Evolutionary conservation across 1,140 invertebrate genomes (phyloP).

Genomic region (Cyclina sinensis): DNA sequence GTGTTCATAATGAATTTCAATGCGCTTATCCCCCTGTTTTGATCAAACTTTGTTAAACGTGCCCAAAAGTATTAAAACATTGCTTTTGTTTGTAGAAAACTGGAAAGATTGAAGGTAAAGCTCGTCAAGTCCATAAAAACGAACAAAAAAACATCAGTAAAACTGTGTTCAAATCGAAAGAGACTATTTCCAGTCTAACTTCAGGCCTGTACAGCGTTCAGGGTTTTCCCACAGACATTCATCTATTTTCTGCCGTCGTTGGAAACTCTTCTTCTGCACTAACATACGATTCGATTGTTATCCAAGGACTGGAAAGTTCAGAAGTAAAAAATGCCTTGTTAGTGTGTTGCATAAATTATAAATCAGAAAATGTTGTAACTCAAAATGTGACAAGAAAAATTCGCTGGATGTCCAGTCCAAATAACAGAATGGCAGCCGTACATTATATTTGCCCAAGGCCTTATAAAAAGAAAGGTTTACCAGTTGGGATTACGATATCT

Average conservation of each 20-base stretch:
- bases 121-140: too few relatives aligned
- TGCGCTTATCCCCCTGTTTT: too few relatives aligned
- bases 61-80: too few relatives aligned
- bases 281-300: background rate
- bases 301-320: constrained; percentile 13
- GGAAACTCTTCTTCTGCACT: background rate
- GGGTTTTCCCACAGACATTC: background rate
- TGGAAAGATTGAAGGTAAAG: too few relatives aligned
- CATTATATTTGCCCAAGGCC: constrained; percentile 31
- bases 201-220: background rate
- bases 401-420: background rate
- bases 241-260: constrained; percentile 13
- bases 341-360: background rate
- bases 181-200: background rate
- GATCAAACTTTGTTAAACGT: too few relatives aligned
- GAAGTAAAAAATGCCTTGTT: background rate
- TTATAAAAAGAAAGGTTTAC: background rate
- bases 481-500: background rate
- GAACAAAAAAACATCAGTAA: too few relatives aligned
- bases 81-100: too few relatives aligned
- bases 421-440: background rate
- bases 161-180: too few relatives aligned
- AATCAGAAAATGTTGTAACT: background rate
- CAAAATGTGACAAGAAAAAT: background rate
- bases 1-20: too few relatives aligned